Evolutionary conservation across 1,140 invertebrate genomes (phyloP), one percentile per base, ranked within the genome.

Genomic region (Heliconius eleuchia): DNA sequence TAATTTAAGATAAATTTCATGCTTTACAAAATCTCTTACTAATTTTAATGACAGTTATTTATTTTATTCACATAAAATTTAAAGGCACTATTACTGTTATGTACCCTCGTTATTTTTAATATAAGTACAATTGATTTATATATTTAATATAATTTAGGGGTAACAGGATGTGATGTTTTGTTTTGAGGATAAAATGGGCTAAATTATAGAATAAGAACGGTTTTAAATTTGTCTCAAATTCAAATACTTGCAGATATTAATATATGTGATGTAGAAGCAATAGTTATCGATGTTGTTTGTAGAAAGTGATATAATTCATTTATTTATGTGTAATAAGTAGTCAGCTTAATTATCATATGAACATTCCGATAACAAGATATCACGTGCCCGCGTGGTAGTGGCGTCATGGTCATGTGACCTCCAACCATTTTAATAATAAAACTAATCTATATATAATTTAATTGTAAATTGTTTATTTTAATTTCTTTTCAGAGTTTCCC

Each of bases 341-440:
- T 70, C 60, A 5, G 23, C 50, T 76, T 76, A 46, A 66, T 76
- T 76, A 76, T 76, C 74, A 66, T 66, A 66, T 76, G 16, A 27
- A 76, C 74, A 76, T 76, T 76, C 60, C 74, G 70, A 71, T 76
- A 71, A 70, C 66, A 76, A 70, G 3, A 19, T 2, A 16, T 66
- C 60, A 66, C 60, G 13, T 66, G 60, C 23, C 27, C 27, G 60
- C 16, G 2, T 60, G 11, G 11, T 13, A 1, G 60, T 66, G 60
- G 30, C 60, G 60, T 66, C 60, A 66, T 66, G 6, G 11, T 66
- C 60, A 30, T 66, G 60, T 66, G 23, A 66, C 60, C 27, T 11
- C 27, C 9, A 23, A 27, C 3, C 2, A 23, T 66, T 0, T 23
- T 57, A 57, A 57, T 66, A 66, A 66, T 30, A 16, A 66, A 66